Evolutionary conservation across 2,888 invertebrate genomes (phyloP).

Genomic region (Graphium colonna): DNA sequence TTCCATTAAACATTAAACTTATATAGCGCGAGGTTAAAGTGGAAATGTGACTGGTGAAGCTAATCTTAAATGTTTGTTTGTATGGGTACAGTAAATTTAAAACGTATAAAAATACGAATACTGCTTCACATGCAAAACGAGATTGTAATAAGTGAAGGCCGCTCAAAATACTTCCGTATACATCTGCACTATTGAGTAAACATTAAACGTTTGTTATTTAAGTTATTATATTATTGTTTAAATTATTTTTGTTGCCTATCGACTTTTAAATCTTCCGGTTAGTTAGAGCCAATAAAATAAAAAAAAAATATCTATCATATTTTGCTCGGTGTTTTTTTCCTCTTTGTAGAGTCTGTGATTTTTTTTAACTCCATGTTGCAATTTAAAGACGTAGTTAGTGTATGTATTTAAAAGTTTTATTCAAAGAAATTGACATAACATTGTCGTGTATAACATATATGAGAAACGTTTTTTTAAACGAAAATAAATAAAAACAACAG

Average conservation of each 20-base stretch:
- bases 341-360: too few relatives aligned
- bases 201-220: constrained; percentile 7
- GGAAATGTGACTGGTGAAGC: constrained; percentile 16
- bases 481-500: too few relatives aligned
- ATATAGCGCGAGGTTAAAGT: constrained; percentile 28
- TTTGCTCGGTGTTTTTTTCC: too few relatives aligned
- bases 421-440: too few relatives aligned
- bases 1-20: constrained; percentile 30
- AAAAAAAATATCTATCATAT: too few relatives aligned
- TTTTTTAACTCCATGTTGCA: too few relatives aligned
- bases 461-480: too few relatives aligned
- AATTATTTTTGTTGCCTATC: background rate
- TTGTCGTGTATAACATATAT: too few relatives aligned
- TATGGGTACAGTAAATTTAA: background rate
- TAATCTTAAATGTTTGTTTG: background rate
- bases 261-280: background rate
- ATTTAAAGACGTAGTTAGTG: too few relatives aligned
- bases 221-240: background rate
- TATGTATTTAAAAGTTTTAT: too few relatives aligned
- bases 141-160: constrained; percentile 10
- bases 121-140: constrained; percentile 8
- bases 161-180: constrained; percentile 14
- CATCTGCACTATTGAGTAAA: background rate
- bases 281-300: background rate
- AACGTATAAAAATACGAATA: constrained; percentile 7